Evolutionary conservation across 2,888 invertebrate species (phyloP).

Genomic region (Phaonia tiefii): DNA sequence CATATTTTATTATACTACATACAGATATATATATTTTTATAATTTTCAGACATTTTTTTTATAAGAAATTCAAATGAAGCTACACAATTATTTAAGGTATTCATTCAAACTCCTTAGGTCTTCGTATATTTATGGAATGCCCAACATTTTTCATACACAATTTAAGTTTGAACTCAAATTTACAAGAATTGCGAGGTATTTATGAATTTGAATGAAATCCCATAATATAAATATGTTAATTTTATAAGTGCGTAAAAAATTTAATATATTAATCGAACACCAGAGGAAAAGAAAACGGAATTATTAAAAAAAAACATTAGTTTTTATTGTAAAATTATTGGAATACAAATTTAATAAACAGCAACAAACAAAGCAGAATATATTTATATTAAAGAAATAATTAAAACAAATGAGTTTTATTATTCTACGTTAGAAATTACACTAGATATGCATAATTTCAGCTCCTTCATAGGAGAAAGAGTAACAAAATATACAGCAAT

Average conservation of each 20-base stretch:
- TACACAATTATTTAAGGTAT: no score
- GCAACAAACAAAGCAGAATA: slow-evolving; percentile 20
- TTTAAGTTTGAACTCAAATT: neutral
- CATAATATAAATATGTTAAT: no score
- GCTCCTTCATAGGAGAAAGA: no score
- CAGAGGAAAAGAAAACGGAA: neutral
- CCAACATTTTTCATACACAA: no score
- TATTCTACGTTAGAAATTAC: no score
- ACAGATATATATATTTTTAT: no score
- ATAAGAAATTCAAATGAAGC: neutral
- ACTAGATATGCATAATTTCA: no score
- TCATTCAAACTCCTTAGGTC: no score
- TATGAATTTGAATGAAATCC: neutral
- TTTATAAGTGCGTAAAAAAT: slow-evolving; percentile 8
- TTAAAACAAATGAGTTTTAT: no score
- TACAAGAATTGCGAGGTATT: neutral
- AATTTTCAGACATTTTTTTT: no score
- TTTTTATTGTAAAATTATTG: slow-evolving; percentile 40
- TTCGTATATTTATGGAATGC: neutral
- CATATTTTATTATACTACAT: no score
- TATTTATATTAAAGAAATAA: slow-evolving; percentile 19
- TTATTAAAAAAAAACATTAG: slow-evolving; percentile 21
- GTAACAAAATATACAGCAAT: no score
- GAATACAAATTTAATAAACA: slow-evolving; percentile 18
- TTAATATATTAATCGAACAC: slow-evolving; percentile 8